Evolutionary conservation across 2,113 vertebrate species (phyloP), one percentile per base, ranked within the genome.

Genomic region (Siniperca chuatsi): DNA sequence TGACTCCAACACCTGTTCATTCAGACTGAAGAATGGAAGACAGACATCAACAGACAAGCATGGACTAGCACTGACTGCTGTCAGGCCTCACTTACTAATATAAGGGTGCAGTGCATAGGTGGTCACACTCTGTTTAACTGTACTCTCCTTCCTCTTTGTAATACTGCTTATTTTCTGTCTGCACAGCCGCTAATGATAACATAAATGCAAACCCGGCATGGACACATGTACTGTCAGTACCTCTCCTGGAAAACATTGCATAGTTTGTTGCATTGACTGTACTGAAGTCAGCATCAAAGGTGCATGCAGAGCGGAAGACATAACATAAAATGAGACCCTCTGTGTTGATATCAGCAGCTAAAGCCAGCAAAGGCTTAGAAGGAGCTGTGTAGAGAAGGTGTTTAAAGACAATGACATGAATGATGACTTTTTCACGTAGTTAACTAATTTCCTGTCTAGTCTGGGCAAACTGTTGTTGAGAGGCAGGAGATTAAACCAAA

Each of bases 1-100:
- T 21, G 61, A 75, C 61, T 75, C 79, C 76, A 86, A 81, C 92
- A 91, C 87, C 91, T 90, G 91, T 82, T 91, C 81, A 65, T 69
- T 83, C 78, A 79, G 52, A 44, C 78, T 66, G 80, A 60, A 81
- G 66, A 77, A 33, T 6, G 55, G 77, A 80, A 79, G 77, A 66
- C 58, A 75, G 83, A 74, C 87, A 82, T 75, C 77, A 76, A 65
- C 42, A 72, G 75, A 79, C 92, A 90, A 79, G 92, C 77, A 37
- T 4, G 8, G 77, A 85, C 92, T 84, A 66, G 89, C 58, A 50
- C 23, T 2, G 57, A 10, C 79, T 79, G 73, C 75, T 73, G 68
- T 75, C 81, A 67, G 55, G 76, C 74, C 48, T 69, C 75, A 16
- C 61, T 40, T 13, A 7, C 65, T 89, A 74, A 90, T 89, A 46